phyloP scores from a whole-genome alignment of 1,140 invertebrate genomes.

The Probaryconus sp. region DNA sequence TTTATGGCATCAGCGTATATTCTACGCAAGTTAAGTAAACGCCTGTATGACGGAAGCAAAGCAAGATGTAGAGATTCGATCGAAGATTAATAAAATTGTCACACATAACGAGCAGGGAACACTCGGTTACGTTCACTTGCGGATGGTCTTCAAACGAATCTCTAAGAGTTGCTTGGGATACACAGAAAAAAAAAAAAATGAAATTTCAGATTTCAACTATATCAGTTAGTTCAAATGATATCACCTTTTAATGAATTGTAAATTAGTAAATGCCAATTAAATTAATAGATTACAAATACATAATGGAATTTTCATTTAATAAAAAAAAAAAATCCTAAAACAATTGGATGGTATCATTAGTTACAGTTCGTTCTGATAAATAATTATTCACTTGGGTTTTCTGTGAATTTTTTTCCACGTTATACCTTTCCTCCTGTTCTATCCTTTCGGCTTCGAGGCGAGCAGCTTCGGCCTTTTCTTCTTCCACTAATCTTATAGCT shows the following conservation, averaged over 20 bases:
- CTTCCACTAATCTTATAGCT: slow-evolving; percentile 68
- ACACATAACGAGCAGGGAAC: slow-evolving; percentile 40
- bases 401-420: too few relatives aligned
- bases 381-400: too few relatives aligned
- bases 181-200: too few relatives aligned
- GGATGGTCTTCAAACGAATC: slow-evolving; percentile 23
- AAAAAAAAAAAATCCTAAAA: too few relatives aligned
- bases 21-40: slow-evolving; percentile 63
- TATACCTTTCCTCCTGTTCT: slow-evolving; percentile 64
- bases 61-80: slow-evolving; percentile 52
- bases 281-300: too few relatives aligned
- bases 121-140: slow-evolving; percentile 50
- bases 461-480: slow-evolving; percentile 67
- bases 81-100: slow-evolving; percentile 26
- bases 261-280: too few relatives aligned
- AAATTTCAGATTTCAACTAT: too few relatives aligned
- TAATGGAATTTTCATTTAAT: too few relatives aligned
- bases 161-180: slow-evolving; percentile 8
- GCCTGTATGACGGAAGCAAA: slow-evolving; percentile 52
- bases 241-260: too few relatives aligned
- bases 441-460: slow-evolving; percentile 63
- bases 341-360: too few relatives aligned
- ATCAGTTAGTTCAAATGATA: too few relatives aligned
- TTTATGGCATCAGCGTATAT: slow-evolving; percentile 64
- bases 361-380: too few relatives aligned